phyloP scores from a whole-genome alignment of 2,888 invertebrate species.

The Candidula unifasciata region DNA sequence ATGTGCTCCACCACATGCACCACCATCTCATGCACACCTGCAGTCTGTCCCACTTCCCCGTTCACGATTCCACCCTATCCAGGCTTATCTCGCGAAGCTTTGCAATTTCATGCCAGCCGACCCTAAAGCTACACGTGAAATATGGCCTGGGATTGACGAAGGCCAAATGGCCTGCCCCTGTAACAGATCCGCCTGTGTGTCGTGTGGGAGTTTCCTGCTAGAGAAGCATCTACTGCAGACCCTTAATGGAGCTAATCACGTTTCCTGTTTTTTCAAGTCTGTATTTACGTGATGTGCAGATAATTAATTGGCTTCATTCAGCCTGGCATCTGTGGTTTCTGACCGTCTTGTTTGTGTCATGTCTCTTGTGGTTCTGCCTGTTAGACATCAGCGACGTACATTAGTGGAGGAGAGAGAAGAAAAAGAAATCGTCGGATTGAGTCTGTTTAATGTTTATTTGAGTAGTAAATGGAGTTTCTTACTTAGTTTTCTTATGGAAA shows the following conservation, averaged over 20 bases:
- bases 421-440: too few species aligned
- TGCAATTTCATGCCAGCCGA: neutral
- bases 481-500: too few species aligned
- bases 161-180: slow-evolving; percentile 8
- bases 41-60: too few species aligned
- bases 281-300: neutral
- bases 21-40: too few species aligned
- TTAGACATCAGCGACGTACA: neutral
- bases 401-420: too few species aligned
- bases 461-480: too few species aligned
- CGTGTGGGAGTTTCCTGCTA: neutral
- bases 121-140: neutral
- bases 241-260: neutral
- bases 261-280: neutral
- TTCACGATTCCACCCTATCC: too few species aligned
- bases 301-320: neutral
- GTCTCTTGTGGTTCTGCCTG: neutral
- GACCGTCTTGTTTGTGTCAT: neutral
- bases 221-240: neutral
- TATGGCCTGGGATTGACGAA: neutral
- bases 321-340: neutral
- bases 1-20: too few species aligned
- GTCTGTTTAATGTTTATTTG: too few species aligned
- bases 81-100: too few species aligned
- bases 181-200: neutral